Conservation (phyloP, 2,888 invertebrate genomes). For the Drosophila diplacantha region DNA sequence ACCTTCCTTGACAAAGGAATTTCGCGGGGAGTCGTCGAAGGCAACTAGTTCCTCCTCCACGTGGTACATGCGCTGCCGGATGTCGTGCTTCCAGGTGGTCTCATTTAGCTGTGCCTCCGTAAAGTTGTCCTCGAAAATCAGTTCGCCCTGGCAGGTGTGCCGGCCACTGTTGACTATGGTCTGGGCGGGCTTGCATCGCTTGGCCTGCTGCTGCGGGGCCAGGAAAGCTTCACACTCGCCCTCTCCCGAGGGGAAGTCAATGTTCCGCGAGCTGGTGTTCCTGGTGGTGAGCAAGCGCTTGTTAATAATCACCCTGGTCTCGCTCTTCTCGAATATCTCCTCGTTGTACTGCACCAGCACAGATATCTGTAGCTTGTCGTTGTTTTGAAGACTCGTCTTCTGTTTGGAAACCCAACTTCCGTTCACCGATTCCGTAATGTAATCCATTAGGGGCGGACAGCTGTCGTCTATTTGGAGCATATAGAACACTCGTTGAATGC, state of each 20-base stretch:
- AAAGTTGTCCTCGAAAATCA: constrained; percentile 83
- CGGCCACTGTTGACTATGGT: constrained; percentile 33
- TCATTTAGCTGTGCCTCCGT: constrained; percentile 74
- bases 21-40: constrained; percentile 75
- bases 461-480: constrained; percentile 62
- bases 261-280: constrained; percentile 21
- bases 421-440: constrained; percentile 49
- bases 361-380: constrained; percentile 62
- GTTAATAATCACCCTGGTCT: constrained; percentile 57
- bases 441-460: constrained; percentile 65
- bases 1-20: constrained; percentile 71
- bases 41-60: constrained; percentile 79
- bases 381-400: constrained; percentile 39
- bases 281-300: constrained; percentile 50
- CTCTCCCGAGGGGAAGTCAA: constrained; percentile 15
- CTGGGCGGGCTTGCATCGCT: constrained; percentile 39
- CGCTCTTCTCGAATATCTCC: constrained; percentile 57
- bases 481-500: constrained; percentile 61
- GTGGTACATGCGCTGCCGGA: constrained; percentile 79
- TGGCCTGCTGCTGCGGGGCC: constrained; percentile 9
- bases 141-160: constrained; percentile 74
- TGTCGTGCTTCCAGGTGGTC: constrained; percentile 80
- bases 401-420: constrained; percentile 61
- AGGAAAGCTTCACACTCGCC: constrained; percentile 39
- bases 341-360: constrained; percentile 65